phyloP scores from a whole-genome alignment of 2,113 vertebrate species.

The Thamnophis sirtalis region DNA sequence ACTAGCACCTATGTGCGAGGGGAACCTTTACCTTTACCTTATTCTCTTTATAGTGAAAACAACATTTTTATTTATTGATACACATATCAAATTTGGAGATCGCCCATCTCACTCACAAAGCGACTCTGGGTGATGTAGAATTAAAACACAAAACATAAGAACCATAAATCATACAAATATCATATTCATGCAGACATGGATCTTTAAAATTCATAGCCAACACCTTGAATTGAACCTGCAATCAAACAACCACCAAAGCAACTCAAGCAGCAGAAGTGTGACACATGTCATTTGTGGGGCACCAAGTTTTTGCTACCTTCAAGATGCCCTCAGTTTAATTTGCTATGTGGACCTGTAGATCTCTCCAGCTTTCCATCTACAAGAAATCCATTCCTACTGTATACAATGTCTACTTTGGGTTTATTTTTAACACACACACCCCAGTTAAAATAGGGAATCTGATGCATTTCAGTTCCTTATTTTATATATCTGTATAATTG shows the following conservation, averaged over 20 bases:
- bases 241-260: background rate
- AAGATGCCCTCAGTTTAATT: background rate
- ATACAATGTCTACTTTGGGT: background rate
- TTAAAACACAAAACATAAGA: background rate
- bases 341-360: background rate
- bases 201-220: background rate
- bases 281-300: background rate
- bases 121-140: background rate
- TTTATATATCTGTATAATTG: background rate
- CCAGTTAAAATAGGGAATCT: background rate
- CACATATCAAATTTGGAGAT: background rate
- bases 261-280: background rate
- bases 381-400: background rate
- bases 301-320: background rate
- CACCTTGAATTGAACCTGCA: background rate
- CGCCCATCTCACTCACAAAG: background rate
- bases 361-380: background rate
- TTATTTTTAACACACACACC: background rate
- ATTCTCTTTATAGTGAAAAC: background rate
- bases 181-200: background rate
- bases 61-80: background rate
- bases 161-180: background rate
- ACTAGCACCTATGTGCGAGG: too few species aligned
- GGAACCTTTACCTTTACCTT: too few species aligned
- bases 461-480: background rate